Evolutionary conservation across 2,113 vertebrate genomes (phyloP).

Genomic region (Galeopterus variegatus): DNA sequence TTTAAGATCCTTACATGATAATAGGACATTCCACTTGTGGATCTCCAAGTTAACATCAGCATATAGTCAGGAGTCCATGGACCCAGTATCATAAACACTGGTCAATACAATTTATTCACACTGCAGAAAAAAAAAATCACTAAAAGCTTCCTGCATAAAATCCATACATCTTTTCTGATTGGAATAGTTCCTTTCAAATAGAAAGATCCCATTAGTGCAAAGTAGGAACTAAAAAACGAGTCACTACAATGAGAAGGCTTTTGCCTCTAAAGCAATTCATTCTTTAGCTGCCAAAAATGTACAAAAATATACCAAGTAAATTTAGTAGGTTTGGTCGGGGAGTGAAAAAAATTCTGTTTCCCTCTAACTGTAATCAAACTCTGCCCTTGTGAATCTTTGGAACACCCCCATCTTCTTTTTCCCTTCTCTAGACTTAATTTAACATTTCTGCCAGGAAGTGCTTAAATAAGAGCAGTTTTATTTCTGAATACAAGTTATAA

Average conservation of each 20-base stretch:
- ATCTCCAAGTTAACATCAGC: not conserved
- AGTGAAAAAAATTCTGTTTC: conserved; percentile 52
- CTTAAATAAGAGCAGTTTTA: conserved; percentile 69
- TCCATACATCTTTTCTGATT: not conserved
- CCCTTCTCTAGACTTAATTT: conserved; percentile 53
- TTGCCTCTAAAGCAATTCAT: conserved; percentile 35
- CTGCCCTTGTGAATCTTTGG: conserved; percentile 37
- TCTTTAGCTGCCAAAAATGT: conserved; percentile 46
- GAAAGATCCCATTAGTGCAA: not conserved
- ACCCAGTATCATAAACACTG: not conserved
- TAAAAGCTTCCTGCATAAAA: conserved; percentile 29
- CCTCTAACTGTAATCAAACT: conserved; percentile 58
- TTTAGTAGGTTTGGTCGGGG: not conserved
- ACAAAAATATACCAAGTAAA: conserved; percentile 52
- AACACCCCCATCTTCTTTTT: not conserved
- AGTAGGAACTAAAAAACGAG: conserved; percentile 6
- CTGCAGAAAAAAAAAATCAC: not conserved
- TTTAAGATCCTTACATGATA: conserved; percentile 9
- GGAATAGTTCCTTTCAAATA: not conserved
- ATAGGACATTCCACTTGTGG: not conserved
- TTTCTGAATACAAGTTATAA: conserved; percentile 62
- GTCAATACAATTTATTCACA: not conserved
- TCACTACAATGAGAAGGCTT: not conserved
- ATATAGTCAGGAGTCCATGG: not conserved
- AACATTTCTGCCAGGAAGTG: conserved; percentile 60